Evolutionary conservation across 2,888 invertebrate species (phyloP).

Genomic region (Phyllotreta striolata): DNA sequence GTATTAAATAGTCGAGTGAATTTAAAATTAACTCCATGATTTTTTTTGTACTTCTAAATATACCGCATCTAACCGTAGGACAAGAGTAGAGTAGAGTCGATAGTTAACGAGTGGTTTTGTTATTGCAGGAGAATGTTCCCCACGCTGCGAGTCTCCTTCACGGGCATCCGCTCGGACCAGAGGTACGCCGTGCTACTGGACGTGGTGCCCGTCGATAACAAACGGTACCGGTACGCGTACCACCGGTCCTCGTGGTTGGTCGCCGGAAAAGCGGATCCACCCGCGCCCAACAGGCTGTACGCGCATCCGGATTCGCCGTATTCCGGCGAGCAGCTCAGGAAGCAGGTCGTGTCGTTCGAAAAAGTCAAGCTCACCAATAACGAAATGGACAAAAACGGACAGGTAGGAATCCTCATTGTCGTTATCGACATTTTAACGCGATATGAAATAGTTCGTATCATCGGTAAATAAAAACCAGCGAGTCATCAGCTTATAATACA

Average conservation of each 20-base stretch:
- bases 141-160: constrained; percentile 78
- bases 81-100: too few species aligned
- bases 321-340: constrained; percentile 77
- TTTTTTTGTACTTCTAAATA: too few species aligned
- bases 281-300: constrained; percentile 75
- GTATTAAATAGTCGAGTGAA: background rate
- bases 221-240: constrained; percentile 82
- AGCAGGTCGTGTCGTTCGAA: constrained; percentile 83
- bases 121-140: constrained; percentile 86
- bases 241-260: constrained; percentile 84
- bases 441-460: too few species aligned
- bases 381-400: constrained; percentile 80
- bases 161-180: constrained; percentile 71
- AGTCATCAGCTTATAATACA: too few species aligned
- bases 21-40: too few species aligned
- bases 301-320: constrained; percentile 84
- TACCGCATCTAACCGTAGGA: too few species aligned
- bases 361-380: constrained; percentile 87
- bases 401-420: constrained; percentile 67
- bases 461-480: too few species aligned
- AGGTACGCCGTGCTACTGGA: constrained; percentile 80
- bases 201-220: constrained; percentile 82
- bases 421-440: background rate
- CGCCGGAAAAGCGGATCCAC: constrained; percentile 83
- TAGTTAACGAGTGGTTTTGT: constrained; percentile 50